These are phyloP conservation scores for human (Homo sapiens) DNA, from an alignment of 2,113 vertebrate genomes.

Conservation along the genomic window GRCh38 chr21:15526501-15527000, in stretches of 20 bases:
- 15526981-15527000: not conserved
- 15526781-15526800: not conserved
- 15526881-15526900: not conserved
- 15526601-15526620: not conserved
- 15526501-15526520: not conserved
- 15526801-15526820: not conserved
- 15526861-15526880: not conserved
- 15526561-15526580: not conserved
- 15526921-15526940: not conserved
- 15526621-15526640: not conserved
- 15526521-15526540: not conserved
- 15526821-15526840: not conserved
- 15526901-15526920: not conserved
- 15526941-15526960: not conserved
- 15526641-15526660: not conserved
- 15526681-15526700: not conserved
- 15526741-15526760: not conserved
- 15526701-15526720: constrained; percentile 2
- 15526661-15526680: not conserved
- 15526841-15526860: not conserved
- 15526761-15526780: not conserved
- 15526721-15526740: not conserved
- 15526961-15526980: not conserved
- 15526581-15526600: not conserved
- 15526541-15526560: not conserved